phyloP scores from a whole-genome alignment of 2,888 invertebrate genomes.

The Tetranychus piercei region DNA sequence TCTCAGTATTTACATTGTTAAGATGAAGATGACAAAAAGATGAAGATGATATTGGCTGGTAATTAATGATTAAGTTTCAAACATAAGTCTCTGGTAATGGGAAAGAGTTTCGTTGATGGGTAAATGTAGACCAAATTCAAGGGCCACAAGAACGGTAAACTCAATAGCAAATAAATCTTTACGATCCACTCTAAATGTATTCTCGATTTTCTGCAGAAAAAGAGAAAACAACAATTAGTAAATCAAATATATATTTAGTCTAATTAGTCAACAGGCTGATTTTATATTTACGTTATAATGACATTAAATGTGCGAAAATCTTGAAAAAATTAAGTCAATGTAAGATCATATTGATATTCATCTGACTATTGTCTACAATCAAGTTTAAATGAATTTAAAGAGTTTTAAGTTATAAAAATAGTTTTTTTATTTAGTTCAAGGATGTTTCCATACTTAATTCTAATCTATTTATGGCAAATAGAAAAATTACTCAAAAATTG shows the following conservation, averaged over 20 bases:
- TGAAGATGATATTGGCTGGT: neutral
- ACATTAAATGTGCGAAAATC: neutral
- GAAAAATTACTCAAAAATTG: too few relatives aligned
- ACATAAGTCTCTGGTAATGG: slow-evolving; percentile 66
- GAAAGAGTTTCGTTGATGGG: slow-evolving; percentile 79
- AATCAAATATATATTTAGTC: slow-evolving; percentile 8
- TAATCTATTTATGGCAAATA: too few relatives aligned
- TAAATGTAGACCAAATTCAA: slow-evolving; percentile 81
- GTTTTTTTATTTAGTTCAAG: neutral
- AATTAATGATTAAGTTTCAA: neutral
- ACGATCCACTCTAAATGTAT: slow-evolving; percentile 66
- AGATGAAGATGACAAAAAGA: neutral
- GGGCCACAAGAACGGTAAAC: slow-evolving; percentile 78
- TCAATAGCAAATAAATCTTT: slow-evolving; percentile 77
- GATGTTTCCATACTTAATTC: neutral
- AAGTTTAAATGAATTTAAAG: neutral
- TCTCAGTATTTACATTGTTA: neutral
- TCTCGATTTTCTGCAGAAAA: slow-evolving; percentile 56
- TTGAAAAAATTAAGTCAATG: neutral
- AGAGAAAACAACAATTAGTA: slow-evolving; percentile 24
- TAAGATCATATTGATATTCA: too few relatives aligned
- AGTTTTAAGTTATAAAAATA: too few relatives aligned
- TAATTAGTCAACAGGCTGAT: neutral
- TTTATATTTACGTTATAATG: neutral
- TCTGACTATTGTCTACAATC: too few relatives aligned